Evolutionary conservation across 37 sponge, comb jelly and placozoan genomes (phyloP).

Genomic region (Haliclona indistincta): DNA sequence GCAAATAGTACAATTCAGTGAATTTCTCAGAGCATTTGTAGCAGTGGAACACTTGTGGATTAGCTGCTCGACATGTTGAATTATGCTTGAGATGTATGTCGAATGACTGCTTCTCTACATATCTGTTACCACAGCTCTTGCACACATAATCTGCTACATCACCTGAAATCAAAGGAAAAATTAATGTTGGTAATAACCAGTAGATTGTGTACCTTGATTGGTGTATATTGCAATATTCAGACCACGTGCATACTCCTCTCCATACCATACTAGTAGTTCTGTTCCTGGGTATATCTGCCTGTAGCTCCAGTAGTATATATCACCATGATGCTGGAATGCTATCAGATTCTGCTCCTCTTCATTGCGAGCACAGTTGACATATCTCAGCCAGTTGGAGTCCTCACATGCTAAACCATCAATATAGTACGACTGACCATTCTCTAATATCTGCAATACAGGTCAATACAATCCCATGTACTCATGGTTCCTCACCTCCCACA

Average conservation of each 20-base stretch:
- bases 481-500: slow-evolving; percentile 69
- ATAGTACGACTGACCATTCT: slow-evolving; percentile 40
- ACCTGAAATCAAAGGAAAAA: too few relatives aligned
- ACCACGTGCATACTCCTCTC: slow-evolving; percentile 71
- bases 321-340: slow-evolving; percentile 81
- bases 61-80: slow-evolving; percentile 33
- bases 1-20: slow-evolving; percentile 38
- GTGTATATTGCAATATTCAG: slow-evolving; percentile 66
- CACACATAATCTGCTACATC: too few relatives aligned
- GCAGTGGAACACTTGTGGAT: slow-evolving; percentile 62
- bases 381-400: slow-evolving; percentile 85
- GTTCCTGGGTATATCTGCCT: slow-evolving; percentile 70
- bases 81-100: slow-evolving; percentile 48
- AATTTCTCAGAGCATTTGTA: slow-evolving; percentile 48
- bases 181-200: neutral
- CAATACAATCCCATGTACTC: neutral
- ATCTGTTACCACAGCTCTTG: slow-evolving; percentile 34
- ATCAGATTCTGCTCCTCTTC: slow-evolving; percentile 92
- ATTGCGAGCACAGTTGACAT: slow-evolving; percentile 87
- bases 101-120: slow-evolving; percentile 49
- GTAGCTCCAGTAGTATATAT: slow-evolving; percentile 80
- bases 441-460: slow-evolving; percentile 34
- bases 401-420: slow-evolving; percentile 64
- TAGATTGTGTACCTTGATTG: too few relatives aligned
- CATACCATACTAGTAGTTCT: slow-evolving; percentile 74